Evolutionary conservation across 2,888 invertebrate genomes (phyloP).

Genomic region (Dyspetes luteomarginatus): DNA sequence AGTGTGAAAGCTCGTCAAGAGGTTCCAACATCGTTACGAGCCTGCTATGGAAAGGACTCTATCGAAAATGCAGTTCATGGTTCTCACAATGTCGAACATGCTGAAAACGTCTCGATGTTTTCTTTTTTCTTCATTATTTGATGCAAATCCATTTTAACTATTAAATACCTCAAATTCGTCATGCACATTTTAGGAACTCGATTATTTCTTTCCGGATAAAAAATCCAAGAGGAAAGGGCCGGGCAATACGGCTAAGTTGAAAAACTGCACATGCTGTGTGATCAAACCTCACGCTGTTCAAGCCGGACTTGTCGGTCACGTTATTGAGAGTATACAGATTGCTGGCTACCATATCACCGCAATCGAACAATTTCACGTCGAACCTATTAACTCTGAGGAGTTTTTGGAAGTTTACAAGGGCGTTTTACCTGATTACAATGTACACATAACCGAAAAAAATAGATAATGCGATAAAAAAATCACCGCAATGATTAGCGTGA

Average conservation of each 20-base stretch:
- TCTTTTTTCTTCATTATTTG: neutral
- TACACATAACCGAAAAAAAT: constrained; percentile 76
- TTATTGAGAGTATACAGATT: constrained; percentile 90
- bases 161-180: neutral
- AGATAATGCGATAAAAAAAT: neutral
- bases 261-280: constrained; percentile 91
- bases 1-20: constrained; percentile 85
- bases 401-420: constrained; percentile 97
- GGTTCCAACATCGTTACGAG: constrained; percentile 86
- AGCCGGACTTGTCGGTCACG: constrained; percentile 87
- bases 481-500: neutral
- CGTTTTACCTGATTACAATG: constrained; percentile 91
- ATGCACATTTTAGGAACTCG: constrained; percentile 84
- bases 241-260: constrained; percentile 85
- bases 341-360: constrained; percentile 92
- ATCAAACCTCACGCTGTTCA: constrained; percentile 95
- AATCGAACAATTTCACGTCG: constrained; percentile 91
- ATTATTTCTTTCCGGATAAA: constrained; percentile 87
- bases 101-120: constrained; percentile 82
- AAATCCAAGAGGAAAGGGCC: constrained; percentile 82
- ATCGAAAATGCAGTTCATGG: constrained; percentile 89
- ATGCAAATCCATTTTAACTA: neutral
- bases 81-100: constrained; percentile 85
- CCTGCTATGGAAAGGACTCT: constrained; percentile 88
- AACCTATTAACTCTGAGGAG: constrained; percentile 93